These are phyloP conservation scores for Polymixis lichenea DNA, from an alignment of 2,888 invertebrate genomes.

Conservation along the genomic window DNA sequence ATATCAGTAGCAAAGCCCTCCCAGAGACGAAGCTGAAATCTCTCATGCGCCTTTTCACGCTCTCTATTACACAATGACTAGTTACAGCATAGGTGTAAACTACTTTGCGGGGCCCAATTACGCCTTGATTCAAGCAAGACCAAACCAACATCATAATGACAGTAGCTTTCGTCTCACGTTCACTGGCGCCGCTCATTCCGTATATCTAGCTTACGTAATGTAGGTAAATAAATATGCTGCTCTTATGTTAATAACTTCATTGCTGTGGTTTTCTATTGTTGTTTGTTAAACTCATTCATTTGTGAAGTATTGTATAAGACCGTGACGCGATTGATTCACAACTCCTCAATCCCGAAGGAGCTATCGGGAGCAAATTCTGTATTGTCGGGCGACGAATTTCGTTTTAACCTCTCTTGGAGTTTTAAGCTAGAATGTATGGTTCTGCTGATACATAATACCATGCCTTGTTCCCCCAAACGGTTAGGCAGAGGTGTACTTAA, in stretches of 20 bases:
- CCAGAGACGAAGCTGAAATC: background rate
- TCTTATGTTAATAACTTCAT: slow-evolving; percentile 32
- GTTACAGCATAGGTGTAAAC: slow-evolving; percentile 35
- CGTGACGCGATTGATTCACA: background rate
- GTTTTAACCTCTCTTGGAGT: background rate
- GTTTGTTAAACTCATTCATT: background rate
- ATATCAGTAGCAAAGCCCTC: background rate
- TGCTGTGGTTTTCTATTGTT: slow-evolving; percentile 1
- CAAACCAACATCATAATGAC: slow-evolving; percentile 29
- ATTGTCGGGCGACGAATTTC: background rate
- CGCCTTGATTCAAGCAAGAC: slow-evolving; percentile 19
- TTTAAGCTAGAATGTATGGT: background rate
- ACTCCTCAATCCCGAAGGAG: background rate
- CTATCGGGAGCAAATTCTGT: background rate
- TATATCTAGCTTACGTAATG: slow-evolving; percentile 53
- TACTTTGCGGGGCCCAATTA: slow-evolving; percentile 32
- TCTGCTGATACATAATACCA: background rate
- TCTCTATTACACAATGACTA: slow-evolving; percentile 8
- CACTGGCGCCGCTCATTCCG: slow-evolving; percentile 39
- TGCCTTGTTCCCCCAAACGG: background rate
- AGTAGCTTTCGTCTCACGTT: slow-evolving; percentile 42
- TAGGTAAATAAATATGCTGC: slow-evolving; percentile 22
- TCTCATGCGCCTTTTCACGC: background rate
- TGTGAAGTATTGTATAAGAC: background rate
- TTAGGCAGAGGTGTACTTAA: background rate